Percentiles rank a stretch among this genome's conserved stretches.
Conservation (phyloP, 1,140 invertebrate species). For the Drosophila gunungcola region DNA sequence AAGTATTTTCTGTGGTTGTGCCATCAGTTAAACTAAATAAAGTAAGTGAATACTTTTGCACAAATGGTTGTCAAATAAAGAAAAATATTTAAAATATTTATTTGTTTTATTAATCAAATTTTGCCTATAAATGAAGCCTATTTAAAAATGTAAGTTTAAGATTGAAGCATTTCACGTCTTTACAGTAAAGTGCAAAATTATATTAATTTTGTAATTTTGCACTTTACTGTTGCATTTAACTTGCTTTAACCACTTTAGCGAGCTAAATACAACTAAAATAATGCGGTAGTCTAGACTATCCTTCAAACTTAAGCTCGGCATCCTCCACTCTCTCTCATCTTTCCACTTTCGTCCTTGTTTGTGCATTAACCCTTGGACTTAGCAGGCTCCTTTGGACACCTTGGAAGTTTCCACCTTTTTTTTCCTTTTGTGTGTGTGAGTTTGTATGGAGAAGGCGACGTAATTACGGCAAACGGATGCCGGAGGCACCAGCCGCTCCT, state of each 20-base stretch:
- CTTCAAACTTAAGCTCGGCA: conserved; percentile 43
- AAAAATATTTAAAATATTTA: no score
- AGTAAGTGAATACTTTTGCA: not conserved
- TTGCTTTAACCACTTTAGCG: not conserved
- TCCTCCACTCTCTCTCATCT: conserved; percentile 26
- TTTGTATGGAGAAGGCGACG: conserved; percentile 29
- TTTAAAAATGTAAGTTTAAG: no score
- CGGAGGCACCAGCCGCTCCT: conserved; percentile 15
- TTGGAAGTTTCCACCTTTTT: conserved; percentile 16
- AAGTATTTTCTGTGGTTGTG: not conserved
- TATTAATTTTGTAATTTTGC: no score
- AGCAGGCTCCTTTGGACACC: conserved; percentile 29
- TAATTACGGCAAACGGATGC: conserved; percentile 60
- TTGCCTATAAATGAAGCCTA: no score
- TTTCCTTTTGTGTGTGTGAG: conserved; percentile 7
- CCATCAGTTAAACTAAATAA: not conserved
- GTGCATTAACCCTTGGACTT: conserved; percentile 41
- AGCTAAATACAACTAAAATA: conserved; percentile 5
- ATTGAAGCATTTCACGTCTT: no score
- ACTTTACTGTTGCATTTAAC: no score
- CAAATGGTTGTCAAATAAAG: no score
- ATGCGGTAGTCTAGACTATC: conserved; percentile 37
- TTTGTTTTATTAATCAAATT: no score
- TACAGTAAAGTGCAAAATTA: no score
- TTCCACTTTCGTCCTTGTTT: conserved; percentile 30